phyloP scores from a whole-genome alignment of 2,888 invertebrate species.

The Matsumyia berberina region DNA sequence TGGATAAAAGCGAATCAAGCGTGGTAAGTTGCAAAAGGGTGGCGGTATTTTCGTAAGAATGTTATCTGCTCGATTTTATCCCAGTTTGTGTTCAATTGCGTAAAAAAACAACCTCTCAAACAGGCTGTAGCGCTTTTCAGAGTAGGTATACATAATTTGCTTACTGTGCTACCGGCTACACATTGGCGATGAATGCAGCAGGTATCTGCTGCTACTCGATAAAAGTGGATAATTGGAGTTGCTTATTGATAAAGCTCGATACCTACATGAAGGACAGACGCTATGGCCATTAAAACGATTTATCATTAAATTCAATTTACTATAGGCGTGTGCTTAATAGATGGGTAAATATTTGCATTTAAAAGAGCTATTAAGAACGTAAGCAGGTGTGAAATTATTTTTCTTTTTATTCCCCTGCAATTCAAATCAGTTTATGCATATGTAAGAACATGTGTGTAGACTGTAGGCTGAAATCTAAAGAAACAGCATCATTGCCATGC shows the following conservation, averaged over 20 bases:
- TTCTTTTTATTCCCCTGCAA: neutral
- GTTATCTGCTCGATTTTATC: slow-evolving; percentile 16
- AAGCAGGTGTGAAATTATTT: neutral
- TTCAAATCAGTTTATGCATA: neutral
- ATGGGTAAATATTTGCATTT: slow-evolving; percentile 50
- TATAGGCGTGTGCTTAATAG: slow-evolving; percentile 38
- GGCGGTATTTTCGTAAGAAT: neutral
- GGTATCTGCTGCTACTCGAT: slow-evolving; percentile 15
- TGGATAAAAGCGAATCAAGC: slow-evolving; percentile 38
- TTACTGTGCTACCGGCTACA: neutral
- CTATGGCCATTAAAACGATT: slow-evolving; percentile 33
- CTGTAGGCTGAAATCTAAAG: neutral
- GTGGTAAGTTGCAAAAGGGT: slow-evolving; percentile 39
- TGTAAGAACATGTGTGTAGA: neutral
- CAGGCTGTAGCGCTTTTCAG: too few relatives aligned
- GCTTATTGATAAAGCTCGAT: slow-evolving; percentile 43
- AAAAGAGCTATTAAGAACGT: slow-evolving; percentile 3
- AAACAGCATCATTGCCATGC: neutral
- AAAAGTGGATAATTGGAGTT: slow-evolving; percentile 29
- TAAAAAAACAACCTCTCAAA: neutral
- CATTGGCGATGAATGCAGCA: neutral
- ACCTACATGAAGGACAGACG: slow-evolving; percentile 32
- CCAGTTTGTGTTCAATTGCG: neutral
- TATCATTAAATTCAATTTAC: slow-evolving; percentile 33
- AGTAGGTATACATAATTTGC: neutral